Percentiles rank a stretch among this genome's conserved stretches.
Conservation (phyloP, 2,797 vertebrate genomes). For the Poeciliopsis presidionis region DNA sequence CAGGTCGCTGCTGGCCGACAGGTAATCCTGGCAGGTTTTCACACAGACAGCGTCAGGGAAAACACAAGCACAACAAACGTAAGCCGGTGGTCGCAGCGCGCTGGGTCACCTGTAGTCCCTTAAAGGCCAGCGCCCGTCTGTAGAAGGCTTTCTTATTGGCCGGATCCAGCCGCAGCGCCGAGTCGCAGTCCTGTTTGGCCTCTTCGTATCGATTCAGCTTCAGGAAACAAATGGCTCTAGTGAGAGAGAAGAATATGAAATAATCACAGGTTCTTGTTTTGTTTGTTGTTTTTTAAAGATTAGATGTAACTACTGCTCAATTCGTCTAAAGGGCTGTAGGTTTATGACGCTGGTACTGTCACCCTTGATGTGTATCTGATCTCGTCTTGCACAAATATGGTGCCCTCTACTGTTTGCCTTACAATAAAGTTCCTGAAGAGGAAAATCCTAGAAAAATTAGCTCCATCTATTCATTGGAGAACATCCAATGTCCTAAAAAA, state of each 20-base stretch:
- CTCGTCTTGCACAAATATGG: slow-evolving; percentile 21
- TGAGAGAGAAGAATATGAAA: slow-evolving; percentile 10
- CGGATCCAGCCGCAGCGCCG: slow-evolving; percentile 86
- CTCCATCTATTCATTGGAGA: not conserved
- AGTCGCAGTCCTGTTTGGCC: slow-evolving; percentile 92
- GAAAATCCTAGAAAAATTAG: not conserved
- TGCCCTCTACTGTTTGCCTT: slow-evolving; percentile 60
- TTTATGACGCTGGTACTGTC: not conserved
- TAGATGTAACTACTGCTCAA: not conserved
- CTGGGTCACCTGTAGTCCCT: slow-evolving; percentile 88
- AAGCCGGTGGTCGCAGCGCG: not conserved
- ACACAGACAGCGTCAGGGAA: not conserved
- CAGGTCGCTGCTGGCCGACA: slow-evolving; percentile 88
- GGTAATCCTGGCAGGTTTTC: slow-evolving; percentile 82
- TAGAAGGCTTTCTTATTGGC: slow-evolving; percentile 93
- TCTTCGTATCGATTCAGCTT: slow-evolving; percentile 87
- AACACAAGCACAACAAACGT: not conserved
- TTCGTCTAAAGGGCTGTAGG: not conserved
- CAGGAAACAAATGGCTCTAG: slow-evolving; percentile 92
- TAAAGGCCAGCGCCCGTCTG: slow-evolving; percentile 91
- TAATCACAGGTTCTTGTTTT: not conserved
- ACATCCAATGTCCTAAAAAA: not conserved
- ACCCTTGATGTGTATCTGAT: not conserved
- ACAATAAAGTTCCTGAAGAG: not conserved
- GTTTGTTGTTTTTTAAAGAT: not conserved